Base-by-base conservation (phyloP, 2,113 vertebrate species). In the Hemibagrus wyckioides region DNA sequence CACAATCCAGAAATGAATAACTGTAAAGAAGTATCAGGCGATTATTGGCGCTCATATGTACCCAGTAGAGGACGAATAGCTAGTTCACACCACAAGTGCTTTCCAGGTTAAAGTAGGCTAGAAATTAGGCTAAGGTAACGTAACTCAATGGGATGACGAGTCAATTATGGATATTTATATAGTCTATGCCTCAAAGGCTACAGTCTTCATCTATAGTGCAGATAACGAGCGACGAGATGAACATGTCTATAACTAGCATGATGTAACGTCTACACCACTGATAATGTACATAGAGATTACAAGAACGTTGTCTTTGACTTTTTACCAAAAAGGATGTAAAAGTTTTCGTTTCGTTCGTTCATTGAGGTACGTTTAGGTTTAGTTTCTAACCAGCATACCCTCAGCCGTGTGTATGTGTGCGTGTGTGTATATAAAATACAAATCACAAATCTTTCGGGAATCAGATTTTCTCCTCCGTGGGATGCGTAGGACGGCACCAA, bases 401-500 rank as follows among this genome's bases (percentile, higher is more conserved):
- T 30, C 33, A 54, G 33, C n/a, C n/a, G 9, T 48, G 30, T n/a
- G 44, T 25, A 44, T 1, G 25, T 28, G 41, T 28, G 11, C 7
- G n/a, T 17, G 6, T 8, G 44, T 52, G 28, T 33, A 79, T 19
- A 52, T 30, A 79, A 79, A 30, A 76, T 76, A 48, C 41, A 8
- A 76, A 15, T 76, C 41, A 33, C 48, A 79, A 33, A 30, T 79
- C 48, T 4, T 33, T 33, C 52, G 48, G 48, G n/a, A 19, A 10
- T 52, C 1, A 39, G 23, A 41, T 81, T 39, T 41, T 81, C 79
- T 81, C 33, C 13, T 81, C 79, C 59, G 54, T 59, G 50, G 41
- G 54, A 57, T 59, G 79, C 33, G 79, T 81, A 33, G 79, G 79
- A 57, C 4, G 79, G 54, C 33, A 81, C 33, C 23, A 54, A 81